These are phyloP conservation scores for Euphydryas editha DNA, from an alignment of 2,888 invertebrate species.

Conservation along the genomic window DNA sequence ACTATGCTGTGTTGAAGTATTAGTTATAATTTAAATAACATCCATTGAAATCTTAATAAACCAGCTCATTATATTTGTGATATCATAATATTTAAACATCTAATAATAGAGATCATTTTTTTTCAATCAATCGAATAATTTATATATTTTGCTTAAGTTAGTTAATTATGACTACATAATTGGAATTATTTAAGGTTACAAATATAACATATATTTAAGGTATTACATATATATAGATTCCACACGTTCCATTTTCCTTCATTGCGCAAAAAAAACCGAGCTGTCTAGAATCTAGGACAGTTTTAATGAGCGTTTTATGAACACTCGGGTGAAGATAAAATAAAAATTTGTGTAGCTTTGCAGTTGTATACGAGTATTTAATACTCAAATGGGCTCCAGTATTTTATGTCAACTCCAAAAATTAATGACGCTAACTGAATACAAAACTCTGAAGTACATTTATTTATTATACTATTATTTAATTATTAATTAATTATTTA, in stretches of 20 bases:
- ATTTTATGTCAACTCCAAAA: background rate
- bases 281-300: slow-evolving; percentile 8
- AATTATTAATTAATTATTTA: background rate
- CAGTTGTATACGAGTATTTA: slow-evolving; percentile 11
- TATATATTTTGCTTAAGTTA: too few species aligned
- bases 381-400: slow-evolving; percentile 12
- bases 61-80: too few species aligned
- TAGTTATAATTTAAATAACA: too few species aligned
- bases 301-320: slow-evolving; percentile 14
- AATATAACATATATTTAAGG: too few species aligned
- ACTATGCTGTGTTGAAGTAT: too few species aligned
- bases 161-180: background rate
- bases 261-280: background rate
- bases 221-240: too few species aligned
- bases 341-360: slow-evolving; percentile 14
- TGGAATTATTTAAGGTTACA: background rate
- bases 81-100: too few species aligned
- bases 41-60: too few species aligned
- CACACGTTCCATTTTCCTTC: background rate
- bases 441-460: background rate
- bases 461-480: too few species aligned
- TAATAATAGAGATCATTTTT: too few species aligned
- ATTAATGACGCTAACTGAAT: slow-evolving; percentile 14
- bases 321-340: slow-evolving; percentile 13
- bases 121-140: too few species aligned